phyloP scores from a whole-genome alignment of 2,113 vertebrate genomes.

The Hyperopisus bebe region DNA sequence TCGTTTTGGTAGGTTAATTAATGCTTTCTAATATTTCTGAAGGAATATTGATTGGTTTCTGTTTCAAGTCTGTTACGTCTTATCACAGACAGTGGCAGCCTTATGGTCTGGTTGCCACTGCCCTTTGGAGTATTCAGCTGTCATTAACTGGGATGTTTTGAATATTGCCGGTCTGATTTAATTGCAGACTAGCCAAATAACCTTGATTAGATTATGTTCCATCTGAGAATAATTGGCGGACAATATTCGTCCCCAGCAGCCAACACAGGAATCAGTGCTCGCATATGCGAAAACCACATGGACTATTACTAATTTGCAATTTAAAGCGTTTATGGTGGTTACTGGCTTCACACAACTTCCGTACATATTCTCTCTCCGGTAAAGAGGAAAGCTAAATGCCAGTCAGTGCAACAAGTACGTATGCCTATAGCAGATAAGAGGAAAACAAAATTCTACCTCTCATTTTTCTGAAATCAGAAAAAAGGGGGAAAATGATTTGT shows the following conservation, averaged over 20 bases:
- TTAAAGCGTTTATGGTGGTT: background rate
- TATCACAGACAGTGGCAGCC: background rate
- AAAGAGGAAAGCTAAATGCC: background rate
- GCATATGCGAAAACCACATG: background rate
- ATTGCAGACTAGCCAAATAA: background rate
- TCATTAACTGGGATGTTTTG: background rate
- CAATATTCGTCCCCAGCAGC: background rate
- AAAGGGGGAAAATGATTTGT: background rate
- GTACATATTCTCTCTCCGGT: background rate
- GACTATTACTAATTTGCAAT: background rate
- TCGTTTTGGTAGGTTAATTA: constrained; percentile 78
- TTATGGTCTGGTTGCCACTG: background rate
- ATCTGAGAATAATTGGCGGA: background rate
- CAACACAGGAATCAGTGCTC: background rate
- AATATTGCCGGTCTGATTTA: background rate
- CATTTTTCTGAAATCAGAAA: background rate
- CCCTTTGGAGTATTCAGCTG: background rate
- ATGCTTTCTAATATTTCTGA: background rate
- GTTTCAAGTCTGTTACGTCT: background rate
- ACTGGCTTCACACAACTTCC: background rate
- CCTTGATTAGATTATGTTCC: background rate
- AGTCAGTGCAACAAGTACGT: constrained; percentile 9
- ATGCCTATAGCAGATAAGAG: background rate
- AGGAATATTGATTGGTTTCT: background rate
- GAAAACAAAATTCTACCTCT: background rate